Evolutionary conservation across 2,113 vertebrate genomes (phyloP), one percentile per base, ranked within the genome.

Genomic region (Tachycineta bicolor): DNA sequence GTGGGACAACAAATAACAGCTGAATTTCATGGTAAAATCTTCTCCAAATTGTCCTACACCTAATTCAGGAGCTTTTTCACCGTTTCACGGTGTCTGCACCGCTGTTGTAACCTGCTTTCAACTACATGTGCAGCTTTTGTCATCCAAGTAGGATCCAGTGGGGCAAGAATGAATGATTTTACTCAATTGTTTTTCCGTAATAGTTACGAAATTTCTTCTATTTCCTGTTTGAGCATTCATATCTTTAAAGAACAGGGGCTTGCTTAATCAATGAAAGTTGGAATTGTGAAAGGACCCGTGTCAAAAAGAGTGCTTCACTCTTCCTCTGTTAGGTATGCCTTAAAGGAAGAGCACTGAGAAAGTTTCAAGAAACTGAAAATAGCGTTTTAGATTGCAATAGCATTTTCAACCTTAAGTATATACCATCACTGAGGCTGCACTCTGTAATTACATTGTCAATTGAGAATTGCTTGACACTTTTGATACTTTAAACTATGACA

Each of bases 361-460:
- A 73, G 68, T 20, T 52, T 65, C 39, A 80, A 77, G 76, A 46
- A 96, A 47, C 68, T 59, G 64, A 77, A 92, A 95, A 76, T 79
- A 67, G 33, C 29, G 1, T 41, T 92, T 91, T 82, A 73, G 62
- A 53, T 39, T 79, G 79, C 74, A 95, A 65, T 46, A 91, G 59
- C 4, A 0, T 63, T 90, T 94, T 92, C 69, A 79, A 0, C 87
- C 34, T 93, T 59, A 92, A 63, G 46, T 90, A 26, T 94, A n/a
- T 59, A 83, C 58, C 79, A 83, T 95, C 75, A 37, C 34, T 81
- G 64, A 2, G 67, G 39, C 83, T 91, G 81, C 67, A 47, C 47
- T 71, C 71, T 94, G 78, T 96, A 97, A 97, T 97, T 97, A 95
- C 81, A 56, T 28, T 95, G 95, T 96, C 96, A 91, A 5, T 83